Base-by-base conservation (phyloP, 1,140 invertebrate species). In the Ladona fulva region DNA sequence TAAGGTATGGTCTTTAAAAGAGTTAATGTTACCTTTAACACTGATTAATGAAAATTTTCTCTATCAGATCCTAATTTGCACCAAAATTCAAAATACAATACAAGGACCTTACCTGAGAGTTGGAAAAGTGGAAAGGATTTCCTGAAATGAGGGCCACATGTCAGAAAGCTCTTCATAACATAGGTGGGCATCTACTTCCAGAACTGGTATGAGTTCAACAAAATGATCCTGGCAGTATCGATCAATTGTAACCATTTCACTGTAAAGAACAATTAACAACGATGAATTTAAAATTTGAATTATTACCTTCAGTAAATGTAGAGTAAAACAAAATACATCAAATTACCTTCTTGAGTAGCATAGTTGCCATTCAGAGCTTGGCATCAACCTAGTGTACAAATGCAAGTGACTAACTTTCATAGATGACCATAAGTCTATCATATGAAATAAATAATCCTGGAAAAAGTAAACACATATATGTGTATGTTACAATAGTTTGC, bases 391-490 rank as follows among this genome's bases (percentile, higher is more conserved):
- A n/a, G 87, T 86, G 73, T 89, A 88, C 6, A 90, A 82, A 81
- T 90, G 89, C 11, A 90, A 75, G 80, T 89, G 88, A 78, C 89
- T 91, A 24, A 91, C 84, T 83, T 91, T 91, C n/a, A 91, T 85
- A 0, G 87, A 86, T 0, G 89, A 89, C 82, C 89, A 85, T 22
- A 87, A 82, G 79, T 89, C 87, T 19, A 91, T 86, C 22, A 87
- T 87, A 76, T 90, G 86, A 78, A 89, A 86, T 37, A 91, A 82
- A 79, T 88, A 88, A 79, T 90, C 88, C 86, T 87, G 79, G 22
- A 81, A 79, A 81, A n/a, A n/a, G n/a, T n/a, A n/a, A n/a, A n/a
- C n/a, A n/a, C n/a, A n/a, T n/a, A n/a, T n/a, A n/a, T n/a, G n/a
- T n/a, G n/a, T n/a, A n/a, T n/a, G n/a, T n/a, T n/a, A n/a, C n/a